Evolutionary conservation across 2,113 vertebrate genomes (phyloP).

Genomic region (Eidolon helvum): DNA sequence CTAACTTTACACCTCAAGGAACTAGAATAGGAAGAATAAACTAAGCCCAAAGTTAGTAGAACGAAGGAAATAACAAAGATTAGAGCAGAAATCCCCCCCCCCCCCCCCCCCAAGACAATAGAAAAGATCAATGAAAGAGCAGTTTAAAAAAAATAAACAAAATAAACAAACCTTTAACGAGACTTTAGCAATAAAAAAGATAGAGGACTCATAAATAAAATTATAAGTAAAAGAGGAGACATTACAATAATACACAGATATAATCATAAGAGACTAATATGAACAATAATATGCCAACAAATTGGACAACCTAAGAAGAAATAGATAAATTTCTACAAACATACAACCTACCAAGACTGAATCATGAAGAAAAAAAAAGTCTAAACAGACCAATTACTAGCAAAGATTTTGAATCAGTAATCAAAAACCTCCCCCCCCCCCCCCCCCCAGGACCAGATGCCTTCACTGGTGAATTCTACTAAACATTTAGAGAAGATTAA

Average conservation of each 20-base stretch:
- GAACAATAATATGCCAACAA: not conserved
- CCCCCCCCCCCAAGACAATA: too few relatives aligned
- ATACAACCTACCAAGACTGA: not conserved
- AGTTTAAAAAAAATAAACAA: not conserved
- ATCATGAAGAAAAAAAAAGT: not conserved
- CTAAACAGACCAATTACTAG: too few relatives aligned
- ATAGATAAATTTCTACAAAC: not conserved
- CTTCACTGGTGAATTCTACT: not conserved
- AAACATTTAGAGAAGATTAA: not conserved
- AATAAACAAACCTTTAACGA: not conserved
- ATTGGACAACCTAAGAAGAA: not conserved
- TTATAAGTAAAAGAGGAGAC: not conserved
- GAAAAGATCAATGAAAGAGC: not conserved
- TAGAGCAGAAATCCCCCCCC: too few relatives aligned
- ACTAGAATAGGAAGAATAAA: too few relatives aligned
- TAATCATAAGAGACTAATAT: not conserved
- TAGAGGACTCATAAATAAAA: not conserved
- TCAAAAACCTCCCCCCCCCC: too few relatives aligned
- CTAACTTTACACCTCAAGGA: too few relatives aligned
- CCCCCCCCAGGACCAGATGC: not conserved
- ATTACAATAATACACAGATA: not conserved
- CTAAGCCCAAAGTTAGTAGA: too few relatives aligned
- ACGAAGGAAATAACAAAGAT: too few relatives aligned
- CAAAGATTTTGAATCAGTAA: too few relatives aligned
- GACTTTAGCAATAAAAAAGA: not conserved